Evolutionary conservation across 2,113 vertebrate genomes (phyloP).

Genomic region (Grus americana): DNA sequence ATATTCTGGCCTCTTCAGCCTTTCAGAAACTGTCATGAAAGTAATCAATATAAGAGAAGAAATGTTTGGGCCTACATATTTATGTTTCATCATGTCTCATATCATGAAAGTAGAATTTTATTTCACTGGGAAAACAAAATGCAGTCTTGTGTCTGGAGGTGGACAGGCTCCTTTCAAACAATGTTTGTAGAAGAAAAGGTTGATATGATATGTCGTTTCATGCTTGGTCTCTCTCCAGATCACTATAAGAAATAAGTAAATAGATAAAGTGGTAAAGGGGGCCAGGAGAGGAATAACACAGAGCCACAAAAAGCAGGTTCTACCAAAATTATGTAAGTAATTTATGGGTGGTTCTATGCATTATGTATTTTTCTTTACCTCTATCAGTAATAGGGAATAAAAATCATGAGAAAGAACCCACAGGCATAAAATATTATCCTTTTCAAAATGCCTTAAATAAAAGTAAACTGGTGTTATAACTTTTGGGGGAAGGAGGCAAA

Average conservation of each 20-base stretch:
- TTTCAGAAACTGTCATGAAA: slow-evolving; percentile 31
- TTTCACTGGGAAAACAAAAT: slow-evolving; percentile 37
- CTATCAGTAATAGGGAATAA: background rate
- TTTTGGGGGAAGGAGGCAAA: background rate
- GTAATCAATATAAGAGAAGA: background rate
- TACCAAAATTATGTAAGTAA: background rate
- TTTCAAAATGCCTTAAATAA: background rate
- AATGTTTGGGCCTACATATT: background rate
- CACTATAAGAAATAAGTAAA: background rate
- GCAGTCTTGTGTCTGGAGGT: slow-evolving; percentile 17
- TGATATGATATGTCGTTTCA: background rate
- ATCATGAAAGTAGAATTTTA: background rate
- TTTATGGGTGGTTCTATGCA: background rate
- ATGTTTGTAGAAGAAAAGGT: background rate
- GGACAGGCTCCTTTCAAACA: slow-evolving; percentile 34
- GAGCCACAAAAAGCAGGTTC: background rate
- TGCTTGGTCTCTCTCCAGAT: background rate
- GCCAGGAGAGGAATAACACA: background rate
- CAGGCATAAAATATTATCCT: background rate
- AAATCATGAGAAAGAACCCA: background rate
- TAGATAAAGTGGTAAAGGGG: background rate
- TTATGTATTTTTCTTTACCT: background rate
- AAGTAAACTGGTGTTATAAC: background rate
- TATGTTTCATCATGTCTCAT: background rate
- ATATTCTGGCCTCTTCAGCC: slow-evolving; percentile 2